Evolutionary conservation across 2,113 vertebrate species (phyloP).

Genomic region (Melospiza georgiana): DNA sequence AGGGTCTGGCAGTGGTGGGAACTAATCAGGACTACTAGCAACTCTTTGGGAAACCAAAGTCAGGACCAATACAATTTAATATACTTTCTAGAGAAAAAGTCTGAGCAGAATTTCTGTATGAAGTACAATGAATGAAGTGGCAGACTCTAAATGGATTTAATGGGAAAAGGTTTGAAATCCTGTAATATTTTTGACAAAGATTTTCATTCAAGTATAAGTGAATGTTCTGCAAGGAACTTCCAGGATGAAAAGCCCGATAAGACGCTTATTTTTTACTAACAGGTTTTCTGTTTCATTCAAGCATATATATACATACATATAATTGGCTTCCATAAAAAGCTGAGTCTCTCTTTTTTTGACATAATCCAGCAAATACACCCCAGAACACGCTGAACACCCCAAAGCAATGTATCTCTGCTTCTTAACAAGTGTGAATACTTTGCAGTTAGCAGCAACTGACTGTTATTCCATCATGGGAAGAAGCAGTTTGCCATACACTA

Average conservation of each 20-base stretch:
- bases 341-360: neutral
- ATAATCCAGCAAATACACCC: neutral
- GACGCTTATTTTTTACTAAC: neutral
- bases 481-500: neutral
- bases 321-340: neutral
- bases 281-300: neutral
- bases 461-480: neutral
- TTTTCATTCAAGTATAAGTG: neutral
- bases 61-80: neutral
- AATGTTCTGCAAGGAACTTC: neutral
- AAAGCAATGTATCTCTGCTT: neutral
- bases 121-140: neutral
- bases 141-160: neutral
- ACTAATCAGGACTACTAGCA: neutral
- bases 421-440: neutral
- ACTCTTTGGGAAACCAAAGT: neutral
- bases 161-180: neutral
- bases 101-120: neutral
- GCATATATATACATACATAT: neutral
- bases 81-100: neutral
- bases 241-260: neutral
- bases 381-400: neutral
- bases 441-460: neutral
- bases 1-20: neutral
- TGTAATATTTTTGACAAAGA: neutral